phyloP scores from a whole-genome alignment of 1,140 invertebrate genomes.

The Vanessa atalanta region DNA sequence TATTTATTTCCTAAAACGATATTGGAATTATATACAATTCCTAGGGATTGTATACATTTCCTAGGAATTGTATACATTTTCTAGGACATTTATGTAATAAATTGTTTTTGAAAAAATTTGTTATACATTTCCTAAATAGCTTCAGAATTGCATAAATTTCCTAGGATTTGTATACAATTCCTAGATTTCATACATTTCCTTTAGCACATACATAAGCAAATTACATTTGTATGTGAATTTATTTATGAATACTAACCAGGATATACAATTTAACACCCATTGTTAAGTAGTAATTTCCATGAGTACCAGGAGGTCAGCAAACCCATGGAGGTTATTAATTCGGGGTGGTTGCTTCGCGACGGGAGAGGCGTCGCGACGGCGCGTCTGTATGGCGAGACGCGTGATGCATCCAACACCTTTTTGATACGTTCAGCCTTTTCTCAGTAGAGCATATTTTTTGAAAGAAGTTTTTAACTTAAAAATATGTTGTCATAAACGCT shows the following conservation, averaged over 20 bases:
- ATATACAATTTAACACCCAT: constrained; percentile 22
- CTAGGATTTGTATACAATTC: too few species aligned
- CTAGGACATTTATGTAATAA: too few species aligned
- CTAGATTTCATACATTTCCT: too few species aligned
- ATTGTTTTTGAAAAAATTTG: too few species aligned
- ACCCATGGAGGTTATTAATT: constrained; percentile 46
- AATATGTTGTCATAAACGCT: not conserved
- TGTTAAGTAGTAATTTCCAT: constrained; percentile 26
- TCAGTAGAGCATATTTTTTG: constrained; percentile 13
- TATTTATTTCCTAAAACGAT: too few species aligned
- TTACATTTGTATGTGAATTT: too few species aligned
- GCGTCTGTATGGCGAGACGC: constrained; percentile 53
- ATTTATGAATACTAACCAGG: not conserved
- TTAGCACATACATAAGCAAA: too few species aligned
- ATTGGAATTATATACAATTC: too few species aligned
- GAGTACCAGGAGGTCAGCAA: constrained; percentile 49
- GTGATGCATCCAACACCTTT: constrained; percentile 54
- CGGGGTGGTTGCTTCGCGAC: constrained; percentile 48
- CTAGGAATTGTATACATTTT: too few species aligned
- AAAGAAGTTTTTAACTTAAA: constrained; percentile 1
- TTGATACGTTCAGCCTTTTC: constrained; percentile 23
- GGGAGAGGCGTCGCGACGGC: constrained; percentile 53
- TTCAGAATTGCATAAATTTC: too few species aligned
- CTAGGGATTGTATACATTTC: too few species aligned
- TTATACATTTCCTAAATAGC: too few species aligned